A percentile compares a stretch with the other conserved stretches of the same genome.
phyloP scores from a whole-genome alignment of 2,113 vertebrate species.

The Acrocephalus arundinaceus region DNA sequence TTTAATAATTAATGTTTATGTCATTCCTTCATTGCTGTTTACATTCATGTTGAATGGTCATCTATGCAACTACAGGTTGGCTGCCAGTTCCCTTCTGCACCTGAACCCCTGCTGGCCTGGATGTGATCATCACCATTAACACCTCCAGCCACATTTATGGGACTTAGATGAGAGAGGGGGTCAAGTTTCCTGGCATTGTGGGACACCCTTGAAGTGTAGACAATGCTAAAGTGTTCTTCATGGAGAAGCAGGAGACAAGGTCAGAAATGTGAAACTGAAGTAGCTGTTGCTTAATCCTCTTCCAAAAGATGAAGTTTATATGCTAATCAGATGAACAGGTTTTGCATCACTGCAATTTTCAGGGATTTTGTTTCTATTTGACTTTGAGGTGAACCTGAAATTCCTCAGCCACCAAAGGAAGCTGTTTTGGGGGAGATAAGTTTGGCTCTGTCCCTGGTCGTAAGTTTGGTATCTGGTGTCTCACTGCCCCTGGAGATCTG shows the following conservation, averaged over 20 bases:
- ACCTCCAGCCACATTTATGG: not conserved
- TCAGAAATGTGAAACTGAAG: not conserved
- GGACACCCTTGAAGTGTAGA: fast-evolving
- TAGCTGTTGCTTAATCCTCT: not conserved
- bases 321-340: not conserved
- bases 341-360: not conserved
- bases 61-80: not conserved
- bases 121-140: not conserved
- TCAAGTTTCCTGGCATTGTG: not conserved
- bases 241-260: not conserved
- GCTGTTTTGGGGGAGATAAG: not conserved
- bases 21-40: not conserved
- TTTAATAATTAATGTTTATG: not conserved
- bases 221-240: not conserved
- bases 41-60: not conserved
- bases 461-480: not conserved
- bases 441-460: not conserved
- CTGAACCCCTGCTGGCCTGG: not conserved
- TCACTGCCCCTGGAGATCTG: not conserved
- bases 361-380: not conserved
- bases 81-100: not conserved
- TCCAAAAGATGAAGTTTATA: not conserved
- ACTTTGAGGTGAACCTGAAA: not conserved
- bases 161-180: not conserved
- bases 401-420: not conserved